These are phyloP conservation scores for Romanogobio albipinnatus DNA, from an alignment of 2,113 vertebrate genomes.

Conservation along the genomic window DNA sequence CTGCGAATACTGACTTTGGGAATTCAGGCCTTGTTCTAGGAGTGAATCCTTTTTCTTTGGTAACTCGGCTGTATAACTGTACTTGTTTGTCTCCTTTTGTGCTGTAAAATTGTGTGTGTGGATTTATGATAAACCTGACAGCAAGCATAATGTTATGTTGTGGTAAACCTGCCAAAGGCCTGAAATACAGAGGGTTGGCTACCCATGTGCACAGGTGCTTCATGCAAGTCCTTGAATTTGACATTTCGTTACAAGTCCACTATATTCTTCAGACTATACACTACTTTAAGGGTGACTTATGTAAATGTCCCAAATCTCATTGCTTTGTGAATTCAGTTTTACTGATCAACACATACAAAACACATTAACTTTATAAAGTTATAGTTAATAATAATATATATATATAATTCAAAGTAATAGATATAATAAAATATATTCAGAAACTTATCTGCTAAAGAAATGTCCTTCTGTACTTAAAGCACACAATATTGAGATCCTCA, in stretches of 20 bases:
- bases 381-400: background rate
- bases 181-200: constrained; percentile 17
- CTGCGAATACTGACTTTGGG: constrained; percentile 78
- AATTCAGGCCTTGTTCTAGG: constrained; percentile 20
- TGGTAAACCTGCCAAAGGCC: background rate
- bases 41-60: constrained; percentile 27
- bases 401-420: background rate
- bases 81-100: constrained; percentile 50
- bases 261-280: background rate
- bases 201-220: constrained; percentile 47
- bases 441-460: background rate
- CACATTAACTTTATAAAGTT: background rate
- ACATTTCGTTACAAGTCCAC: constrained; percentile 30
- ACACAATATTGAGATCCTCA: background rate
- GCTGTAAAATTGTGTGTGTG: constrained; percentile 51
- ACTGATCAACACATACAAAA: background rate
- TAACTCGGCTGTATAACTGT: background rate
- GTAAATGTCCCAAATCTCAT: background rate
- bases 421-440: background rate
- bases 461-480: background rate
- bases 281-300: background rate
- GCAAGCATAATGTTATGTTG: background rate
- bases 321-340: background rate
- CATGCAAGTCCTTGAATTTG: constrained; percentile 54
- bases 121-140: background rate